These are phyloP conservation scores for Tapera naevia DNA, from an alignment of 2,797 vertebrate species.

Conservation along the genomic window DNA sequence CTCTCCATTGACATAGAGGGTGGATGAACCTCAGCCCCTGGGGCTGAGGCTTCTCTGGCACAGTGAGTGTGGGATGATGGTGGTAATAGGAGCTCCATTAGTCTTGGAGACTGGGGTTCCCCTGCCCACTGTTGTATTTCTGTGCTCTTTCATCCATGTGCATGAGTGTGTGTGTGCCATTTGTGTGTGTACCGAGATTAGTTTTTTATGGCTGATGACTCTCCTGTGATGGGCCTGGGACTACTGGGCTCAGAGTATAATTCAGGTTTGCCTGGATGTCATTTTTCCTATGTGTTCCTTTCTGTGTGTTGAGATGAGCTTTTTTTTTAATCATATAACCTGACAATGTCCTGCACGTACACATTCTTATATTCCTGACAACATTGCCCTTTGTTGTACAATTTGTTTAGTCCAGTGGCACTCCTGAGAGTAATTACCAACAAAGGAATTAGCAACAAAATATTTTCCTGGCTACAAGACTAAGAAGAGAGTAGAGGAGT, in stretches of 20 bases:
- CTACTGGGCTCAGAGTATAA: not conserved
- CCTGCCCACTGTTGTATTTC: not conserved
- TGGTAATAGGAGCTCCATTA: not conserved
- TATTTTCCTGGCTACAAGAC: not conserved
- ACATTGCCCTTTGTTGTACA: not conserved
- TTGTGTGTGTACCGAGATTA: not conserved
- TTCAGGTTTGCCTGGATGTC: not conserved
- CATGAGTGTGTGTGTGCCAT: not conserved
- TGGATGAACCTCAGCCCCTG: not conserved
- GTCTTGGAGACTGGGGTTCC: not conserved
- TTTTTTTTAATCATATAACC: not conserved
- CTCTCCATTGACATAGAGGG: not conserved
- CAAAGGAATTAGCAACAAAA: not conserved
- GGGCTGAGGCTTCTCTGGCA: not conserved
- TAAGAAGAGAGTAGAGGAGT: not conserved
- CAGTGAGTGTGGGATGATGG: not conserved
- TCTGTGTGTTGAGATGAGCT: not conserved
- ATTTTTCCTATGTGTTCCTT: not conserved
- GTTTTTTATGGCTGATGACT: not conserved
- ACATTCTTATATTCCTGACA: not conserved
- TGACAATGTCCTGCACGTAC: not conserved
- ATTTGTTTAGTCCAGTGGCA: not conserved
- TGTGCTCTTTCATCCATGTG: not conserved
- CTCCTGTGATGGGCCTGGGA: not conserved
- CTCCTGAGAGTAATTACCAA: not conserved